Percentiles rank a stretch among this genome's conserved stretches.
These are phyloP conservation scores for Chaenogobius annularis DNA, from an alignment of 2,113 vertebrate genomes.

Conservation along the genomic window DNA sequence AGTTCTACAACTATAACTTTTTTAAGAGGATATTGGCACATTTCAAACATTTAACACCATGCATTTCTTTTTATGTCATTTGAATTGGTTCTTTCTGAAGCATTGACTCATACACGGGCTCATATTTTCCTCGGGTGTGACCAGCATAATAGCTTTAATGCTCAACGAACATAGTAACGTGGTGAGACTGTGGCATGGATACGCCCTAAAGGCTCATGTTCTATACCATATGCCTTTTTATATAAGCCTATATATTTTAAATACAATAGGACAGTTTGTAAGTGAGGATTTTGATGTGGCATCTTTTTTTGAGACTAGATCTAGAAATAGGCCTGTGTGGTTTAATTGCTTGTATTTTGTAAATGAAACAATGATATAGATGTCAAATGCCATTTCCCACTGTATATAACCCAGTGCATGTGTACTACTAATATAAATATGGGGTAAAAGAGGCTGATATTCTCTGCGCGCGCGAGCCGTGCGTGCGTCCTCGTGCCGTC, in stretches of 20 bases:
- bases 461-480: neutral
- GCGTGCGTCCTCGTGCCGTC: slow-evolving; percentile 54
- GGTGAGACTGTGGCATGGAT: neutral
- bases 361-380: neutral
- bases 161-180: neutral
- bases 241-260: no score
- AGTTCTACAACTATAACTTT: neutral
- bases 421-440: neutral
- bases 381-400: neutral
- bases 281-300: no score
- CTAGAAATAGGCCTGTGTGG: no score
- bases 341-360: neutral
- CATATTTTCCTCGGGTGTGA: slow-evolving; percentile 46
- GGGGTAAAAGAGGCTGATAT: neutral
- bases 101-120: slow-evolving; percentile 33
- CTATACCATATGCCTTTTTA: neutral
- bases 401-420: neutral
- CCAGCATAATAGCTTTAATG: slow-evolving; percentile 22
- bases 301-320: no score
- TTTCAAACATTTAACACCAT: neutral
- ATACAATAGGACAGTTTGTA: no score
- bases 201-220: slow-evolving; percentile 17
- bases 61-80: neutral
- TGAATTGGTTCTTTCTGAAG: neutral
- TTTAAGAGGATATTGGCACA: neutral